Conservation (phyloP, 2,113 vertebrate genomes). For the Colistium nudipinnis region DNA sequence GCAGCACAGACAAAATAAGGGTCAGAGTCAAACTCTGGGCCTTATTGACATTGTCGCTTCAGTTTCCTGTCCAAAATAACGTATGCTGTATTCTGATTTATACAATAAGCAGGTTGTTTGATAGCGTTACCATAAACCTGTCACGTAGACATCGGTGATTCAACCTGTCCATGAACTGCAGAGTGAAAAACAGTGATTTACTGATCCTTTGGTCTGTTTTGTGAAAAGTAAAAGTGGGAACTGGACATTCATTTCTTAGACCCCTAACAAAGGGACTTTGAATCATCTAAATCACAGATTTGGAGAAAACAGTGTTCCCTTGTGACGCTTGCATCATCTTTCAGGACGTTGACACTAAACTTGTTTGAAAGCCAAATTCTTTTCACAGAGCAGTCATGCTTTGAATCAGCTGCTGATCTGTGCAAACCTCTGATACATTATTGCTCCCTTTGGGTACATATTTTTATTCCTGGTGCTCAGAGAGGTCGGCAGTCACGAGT, state of each 20-base stretch:
- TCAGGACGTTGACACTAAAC: constrained; percentile 5
- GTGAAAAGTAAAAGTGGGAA: no score
- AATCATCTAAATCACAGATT: neutral
- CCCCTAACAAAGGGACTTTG: neutral
- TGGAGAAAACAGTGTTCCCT: neutral
- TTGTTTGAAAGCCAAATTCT: constrained; percentile 9
- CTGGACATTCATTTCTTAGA: no score
- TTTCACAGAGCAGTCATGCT: neutral
- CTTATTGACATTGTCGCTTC: neutral
- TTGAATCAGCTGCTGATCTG: constrained; percentile 3
- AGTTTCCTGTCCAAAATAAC: constrained; percentile 3
- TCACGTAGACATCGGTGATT: neutral
- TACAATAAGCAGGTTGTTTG: neutral
- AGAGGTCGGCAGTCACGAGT: constrained; percentile 20
- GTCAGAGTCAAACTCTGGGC: constrained; percentile 6
- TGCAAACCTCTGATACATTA: constrained; percentile 7
- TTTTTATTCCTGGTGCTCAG: no score
- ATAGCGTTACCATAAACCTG: neutral
- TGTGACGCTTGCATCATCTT: neutral
- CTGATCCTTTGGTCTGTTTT: neutral
- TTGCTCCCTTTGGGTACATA: constrained; percentile 13
- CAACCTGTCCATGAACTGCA: neutral
- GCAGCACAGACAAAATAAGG: neutral
- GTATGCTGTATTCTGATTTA: neutral
- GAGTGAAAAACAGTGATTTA: neutral